These are phyloP conservation scores for Stictonetta naevosa DNA, from an alignment of 2,113 vertebrate genomes.

Conservation along the genomic window DNA sequence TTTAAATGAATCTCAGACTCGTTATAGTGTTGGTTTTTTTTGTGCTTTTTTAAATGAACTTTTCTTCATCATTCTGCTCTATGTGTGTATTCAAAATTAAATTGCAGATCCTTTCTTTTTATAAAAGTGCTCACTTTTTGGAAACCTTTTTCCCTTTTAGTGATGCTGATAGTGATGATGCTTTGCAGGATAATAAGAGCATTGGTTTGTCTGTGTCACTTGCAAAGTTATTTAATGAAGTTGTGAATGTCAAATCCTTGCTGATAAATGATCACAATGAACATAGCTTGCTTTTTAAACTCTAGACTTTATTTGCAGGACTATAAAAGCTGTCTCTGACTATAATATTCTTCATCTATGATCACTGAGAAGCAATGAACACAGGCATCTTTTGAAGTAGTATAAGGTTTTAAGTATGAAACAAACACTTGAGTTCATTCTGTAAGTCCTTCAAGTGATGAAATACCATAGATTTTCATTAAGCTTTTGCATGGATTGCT, in stretches of 20 bases:
- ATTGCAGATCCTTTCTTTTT: background rate
- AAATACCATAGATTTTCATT: background rate
- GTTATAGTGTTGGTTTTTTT: background rate
- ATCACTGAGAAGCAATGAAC: constrained; percentile 1
- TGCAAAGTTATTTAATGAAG: constrained; percentile 45
- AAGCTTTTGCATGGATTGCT: background rate
- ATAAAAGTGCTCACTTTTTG: background rate
- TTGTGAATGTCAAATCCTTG: constrained; percentile 13
- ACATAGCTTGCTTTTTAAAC: background rate
- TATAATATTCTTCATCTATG: constrained; percentile 2
- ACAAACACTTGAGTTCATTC: background rate
- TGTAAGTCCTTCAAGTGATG: background rate
- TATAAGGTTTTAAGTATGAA: background rate
- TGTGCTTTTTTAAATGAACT: background rate
- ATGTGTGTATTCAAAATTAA: background rate
- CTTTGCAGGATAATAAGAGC: background rate
- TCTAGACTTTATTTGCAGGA: constrained; percentile 19
- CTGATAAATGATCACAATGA: background rate
- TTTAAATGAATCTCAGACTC: background rate
- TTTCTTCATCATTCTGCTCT: background rate
- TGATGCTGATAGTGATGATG: background rate
- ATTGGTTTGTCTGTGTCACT: background rate
- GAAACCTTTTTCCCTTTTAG: background rate
- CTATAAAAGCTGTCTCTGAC: background rate
- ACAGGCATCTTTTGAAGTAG: background rate